A percentile compares a stretch with the other conserved stretches of the same genome.
These are phyloP conservation scores for Harpegnathos saltator DNA, from an alignment of 1,140 invertebrate species.

Conservation along the genomic window DNA sequence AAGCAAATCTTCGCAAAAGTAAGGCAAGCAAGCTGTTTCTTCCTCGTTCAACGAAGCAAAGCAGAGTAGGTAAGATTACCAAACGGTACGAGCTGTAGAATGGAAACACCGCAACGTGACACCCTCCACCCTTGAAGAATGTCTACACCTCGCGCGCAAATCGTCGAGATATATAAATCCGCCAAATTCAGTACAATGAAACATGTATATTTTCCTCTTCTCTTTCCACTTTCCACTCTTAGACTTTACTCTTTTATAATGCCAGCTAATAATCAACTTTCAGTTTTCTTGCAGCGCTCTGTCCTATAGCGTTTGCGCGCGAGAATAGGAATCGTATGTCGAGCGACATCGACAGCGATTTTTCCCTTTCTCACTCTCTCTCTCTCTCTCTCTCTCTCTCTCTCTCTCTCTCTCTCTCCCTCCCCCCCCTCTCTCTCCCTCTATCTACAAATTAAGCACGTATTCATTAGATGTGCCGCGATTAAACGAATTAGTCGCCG, in stretches of 20 bases:
- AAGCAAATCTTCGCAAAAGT: constrained; percentile 48
- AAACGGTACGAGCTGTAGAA: constrained; percentile 30
- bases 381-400: no score
- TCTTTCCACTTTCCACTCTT: neutral
- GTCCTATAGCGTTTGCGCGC: no score
- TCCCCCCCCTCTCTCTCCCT: no score
- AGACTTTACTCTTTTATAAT: no score
- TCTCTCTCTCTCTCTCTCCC: no score
- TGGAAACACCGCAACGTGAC: constrained; percentile 26
- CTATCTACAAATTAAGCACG: no score
- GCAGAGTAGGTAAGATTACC: constrained; percentile 47
- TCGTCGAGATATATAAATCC: neutral
- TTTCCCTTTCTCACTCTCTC: no score
- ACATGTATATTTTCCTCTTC: neutral
- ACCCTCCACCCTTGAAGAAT: constrained; percentile 13
- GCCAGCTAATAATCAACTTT: no score
- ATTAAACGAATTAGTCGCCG: constrained; percentile 37
- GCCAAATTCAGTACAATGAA: neutral
- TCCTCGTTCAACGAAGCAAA: constrained; percentile 47
- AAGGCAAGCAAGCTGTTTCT: constrained; percentile 52
- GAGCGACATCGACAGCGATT: neutral
- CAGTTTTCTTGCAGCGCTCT: no score
- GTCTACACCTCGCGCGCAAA: constrained; percentile 13
- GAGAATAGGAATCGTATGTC: no score
- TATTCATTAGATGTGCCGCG: neutral